A percentile compares a stretch with the other conserved stretches of the same genome.
Evolutionary conservation across 2,888 invertebrate species (phyloP).

Genomic region (Liopterus haemorrhoidalis): DNA sequence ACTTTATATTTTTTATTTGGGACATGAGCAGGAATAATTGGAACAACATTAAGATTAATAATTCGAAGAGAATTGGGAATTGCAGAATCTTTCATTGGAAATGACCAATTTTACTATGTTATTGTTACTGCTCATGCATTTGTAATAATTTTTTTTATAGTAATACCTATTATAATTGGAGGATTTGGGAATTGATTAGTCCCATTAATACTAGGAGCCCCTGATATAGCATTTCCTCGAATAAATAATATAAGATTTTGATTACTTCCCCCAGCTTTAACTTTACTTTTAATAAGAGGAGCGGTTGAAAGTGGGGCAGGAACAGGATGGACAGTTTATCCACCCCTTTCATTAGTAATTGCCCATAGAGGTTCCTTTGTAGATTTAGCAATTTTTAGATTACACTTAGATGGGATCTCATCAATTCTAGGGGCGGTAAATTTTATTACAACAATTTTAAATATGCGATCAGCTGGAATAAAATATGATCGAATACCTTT

Average conservation of each 20-base stretch:
- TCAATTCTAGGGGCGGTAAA: constrained; percentile 73
- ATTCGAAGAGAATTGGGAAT: constrained; percentile 68
- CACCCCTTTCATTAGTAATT: constrained; percentile 59
- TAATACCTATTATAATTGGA: constrained; percentile 69
- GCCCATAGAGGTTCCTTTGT: constrained; percentile 63
- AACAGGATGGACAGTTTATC: constrained; percentile 75
- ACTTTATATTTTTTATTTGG: constrained; percentile 65
- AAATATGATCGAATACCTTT: constrained; percentile 61
- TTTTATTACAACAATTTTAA: constrained; percentile 71
- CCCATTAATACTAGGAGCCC: constrained; percentile 68
- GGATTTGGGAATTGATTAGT: constrained; percentile 80
- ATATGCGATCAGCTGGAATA: constrained; percentile 59
- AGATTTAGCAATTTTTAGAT: constrained; percentile 69
- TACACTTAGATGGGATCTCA: constrained; percentile 68
- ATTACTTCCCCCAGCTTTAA: constrained; percentile 63
- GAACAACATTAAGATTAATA: constrained; percentile 62
- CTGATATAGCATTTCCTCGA: constrained; percentile 77
- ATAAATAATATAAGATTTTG: constrained; percentile 84
- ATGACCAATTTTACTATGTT: constrained; percentile 73
- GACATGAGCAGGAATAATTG: constrained; percentile 63
- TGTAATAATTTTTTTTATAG: constrained; percentile 72
- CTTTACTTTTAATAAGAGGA: constrained; percentile 58
- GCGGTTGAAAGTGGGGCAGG: constrained; percentile 65
- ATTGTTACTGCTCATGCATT: constrained; percentile 76
- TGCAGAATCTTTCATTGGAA: constrained; percentile 60